Evolutionary conservation across 2,113 vertebrate genomes (phyloP).

Genomic region (Acinonyx jubatus): DNA sequence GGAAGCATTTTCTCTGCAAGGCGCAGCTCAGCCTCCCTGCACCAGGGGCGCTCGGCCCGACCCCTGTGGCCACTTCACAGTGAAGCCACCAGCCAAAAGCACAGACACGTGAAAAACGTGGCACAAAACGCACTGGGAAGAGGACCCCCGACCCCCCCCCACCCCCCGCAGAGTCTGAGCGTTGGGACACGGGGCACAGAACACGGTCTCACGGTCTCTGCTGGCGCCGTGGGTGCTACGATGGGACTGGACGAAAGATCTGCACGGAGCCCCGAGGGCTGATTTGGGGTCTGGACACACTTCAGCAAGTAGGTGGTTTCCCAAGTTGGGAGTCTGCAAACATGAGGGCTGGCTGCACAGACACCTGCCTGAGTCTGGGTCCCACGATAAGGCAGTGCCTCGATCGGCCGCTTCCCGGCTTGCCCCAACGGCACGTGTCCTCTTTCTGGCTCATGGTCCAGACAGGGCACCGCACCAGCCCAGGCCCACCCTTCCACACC

Average conservation of each 20-base stretch:
- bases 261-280: not conserved
- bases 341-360: not conserved
- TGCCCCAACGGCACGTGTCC: too few relatives aligned
- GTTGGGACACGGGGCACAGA: not conserved
- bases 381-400: not conserved
- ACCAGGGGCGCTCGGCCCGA: not conserved
- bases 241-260: too few relatives aligned
- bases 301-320: not conserved
- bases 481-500: not conserved
- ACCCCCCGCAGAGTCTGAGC: not conserved
- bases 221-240: accelerated
- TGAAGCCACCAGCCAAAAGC: not conserved
- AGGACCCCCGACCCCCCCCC: not conserved
- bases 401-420: too few relatives aligned
- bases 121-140: too few relatives aligned
- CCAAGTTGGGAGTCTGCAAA: not conserved
- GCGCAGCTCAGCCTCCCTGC: not conserved
- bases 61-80: not conserved
- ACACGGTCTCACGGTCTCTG: too few relatives aligned
- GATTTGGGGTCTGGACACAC: not conserved
- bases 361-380: not conserved
- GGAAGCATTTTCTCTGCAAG: not conserved
- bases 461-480: not conserved
- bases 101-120: too few relatives aligned
- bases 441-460: not conserved